Conservation (phyloP, 2,888 invertebrate species). For the Pterostichus madidus region DNA sequence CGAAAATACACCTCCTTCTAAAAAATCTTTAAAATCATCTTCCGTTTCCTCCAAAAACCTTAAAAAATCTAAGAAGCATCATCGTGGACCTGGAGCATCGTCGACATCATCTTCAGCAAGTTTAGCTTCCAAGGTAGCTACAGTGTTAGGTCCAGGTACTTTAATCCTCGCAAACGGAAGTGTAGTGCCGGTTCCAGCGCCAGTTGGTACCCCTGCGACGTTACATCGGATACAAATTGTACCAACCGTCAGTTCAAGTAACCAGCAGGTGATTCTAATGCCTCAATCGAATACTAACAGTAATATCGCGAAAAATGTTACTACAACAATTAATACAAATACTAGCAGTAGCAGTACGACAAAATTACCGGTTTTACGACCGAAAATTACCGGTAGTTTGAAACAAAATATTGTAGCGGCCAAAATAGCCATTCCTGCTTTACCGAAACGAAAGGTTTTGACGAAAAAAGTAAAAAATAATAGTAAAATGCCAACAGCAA, state of each 20-base stretch:
- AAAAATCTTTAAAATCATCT: constrained; percentile 26
- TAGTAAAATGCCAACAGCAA: too few species aligned
- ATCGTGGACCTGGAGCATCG: too few species aligned
- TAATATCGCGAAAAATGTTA: not conserved
- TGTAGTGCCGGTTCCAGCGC: constrained; percentile 73
- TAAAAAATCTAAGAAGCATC: not conserved
- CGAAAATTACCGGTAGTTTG: constrained; percentile 4
- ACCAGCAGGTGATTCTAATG: constrained; percentile 23
- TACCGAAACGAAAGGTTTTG: constrained; percentile 23
- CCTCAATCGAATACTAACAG: not conserved
- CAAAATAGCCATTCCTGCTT: constrained; percentile 35
- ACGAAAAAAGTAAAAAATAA: constrained; percentile 57
- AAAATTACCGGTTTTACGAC: constrained; percentile 9
- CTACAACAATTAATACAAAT: not conserved
- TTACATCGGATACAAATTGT: constrained; percentile 34
- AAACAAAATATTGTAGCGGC: not conserved
- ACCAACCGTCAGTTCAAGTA: not conserved
- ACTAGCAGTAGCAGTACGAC: not conserved
- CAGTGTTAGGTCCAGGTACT: constrained; percentile 74
- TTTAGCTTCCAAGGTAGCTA: not conserved
- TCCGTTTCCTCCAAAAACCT: not conserved
- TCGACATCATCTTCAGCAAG: not conserved
- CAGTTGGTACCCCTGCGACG: constrained; percentile 34
- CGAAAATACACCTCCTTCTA: constrained; percentile 35
- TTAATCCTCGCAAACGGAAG: constrained; percentile 75